These are phyloP conservation scores for Salticus scenicus DNA, from an alignment of 2,888 invertebrate genomes.

Conservation along the genomic window DNA sequence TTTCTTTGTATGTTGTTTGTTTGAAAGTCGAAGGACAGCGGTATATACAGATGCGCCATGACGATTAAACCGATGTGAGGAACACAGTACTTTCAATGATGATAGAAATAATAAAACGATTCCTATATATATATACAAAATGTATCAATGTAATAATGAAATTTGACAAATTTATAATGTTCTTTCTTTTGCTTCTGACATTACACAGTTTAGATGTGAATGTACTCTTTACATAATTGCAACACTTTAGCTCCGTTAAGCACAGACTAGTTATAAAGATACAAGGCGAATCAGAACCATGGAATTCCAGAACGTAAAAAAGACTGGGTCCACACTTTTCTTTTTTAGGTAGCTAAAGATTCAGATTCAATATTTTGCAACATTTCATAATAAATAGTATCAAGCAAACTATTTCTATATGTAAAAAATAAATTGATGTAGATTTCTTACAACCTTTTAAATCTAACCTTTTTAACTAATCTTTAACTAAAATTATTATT, in stretches of 20 bases:
- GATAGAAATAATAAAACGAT: constrained; percentile 57
- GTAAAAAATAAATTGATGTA: no score
- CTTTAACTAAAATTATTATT: no score
- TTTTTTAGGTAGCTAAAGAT: not conserved
- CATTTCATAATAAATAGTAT: no score
- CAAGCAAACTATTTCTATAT: no score
- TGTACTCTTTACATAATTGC: constrained; percentile 35
- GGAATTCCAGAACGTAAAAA: constrained; percentile 1
- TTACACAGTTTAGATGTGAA: no score
- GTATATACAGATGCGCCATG: constrained; percentile 52
- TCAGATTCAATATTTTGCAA: no score
- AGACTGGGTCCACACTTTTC: not conserved
- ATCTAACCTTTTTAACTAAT: no score
- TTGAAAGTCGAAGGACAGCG: constrained; percentile 27
- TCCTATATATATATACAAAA: constrained; percentile 54
- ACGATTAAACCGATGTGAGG: constrained; percentile 57
- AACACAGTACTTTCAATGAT: constrained; percentile 45
- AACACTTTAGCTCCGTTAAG: constrained; percentile 57
- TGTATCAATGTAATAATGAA: constrained; percentile 52
- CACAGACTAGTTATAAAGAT: constrained; percentile 62
- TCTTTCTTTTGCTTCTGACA: constrained; percentile 20
- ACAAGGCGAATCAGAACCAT: constrained; percentile 38
- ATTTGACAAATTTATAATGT: constrained; percentile 60
- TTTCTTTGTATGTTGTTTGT: constrained; percentile 14
- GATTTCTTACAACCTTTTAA: no score